These are phyloP conservation scores for Morone chrysops DNA, from an alignment of 2,113 vertebrate genomes.

Conservation along the genomic window DNA sequence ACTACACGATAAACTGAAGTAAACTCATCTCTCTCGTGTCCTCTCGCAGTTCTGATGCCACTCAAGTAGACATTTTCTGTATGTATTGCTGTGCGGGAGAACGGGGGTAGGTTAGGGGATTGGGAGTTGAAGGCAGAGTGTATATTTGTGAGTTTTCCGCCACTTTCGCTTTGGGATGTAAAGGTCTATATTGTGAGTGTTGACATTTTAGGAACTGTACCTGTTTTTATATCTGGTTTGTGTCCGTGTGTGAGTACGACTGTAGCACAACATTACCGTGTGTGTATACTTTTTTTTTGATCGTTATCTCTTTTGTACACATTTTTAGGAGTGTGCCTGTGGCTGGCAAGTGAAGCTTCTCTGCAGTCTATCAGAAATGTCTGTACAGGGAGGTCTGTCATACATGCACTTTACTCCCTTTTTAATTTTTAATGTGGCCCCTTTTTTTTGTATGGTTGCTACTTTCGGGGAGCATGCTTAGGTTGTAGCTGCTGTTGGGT, in stretches of 20 bases:
- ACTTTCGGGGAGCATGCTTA: constrained; percentile 75
- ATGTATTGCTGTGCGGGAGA: constrained; percentile 53
- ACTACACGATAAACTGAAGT: constrained; percentile 48
- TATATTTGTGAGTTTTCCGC: constrained; percentile 53
- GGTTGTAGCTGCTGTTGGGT: constrained; percentile 63
- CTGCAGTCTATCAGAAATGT: constrained; percentile 68
- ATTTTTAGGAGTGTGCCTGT: constrained; percentile 72
- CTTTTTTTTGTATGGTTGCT: constrained; percentile 72
- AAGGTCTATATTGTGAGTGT: constrained; percentile 66
- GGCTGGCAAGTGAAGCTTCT: constrained; percentile 78
- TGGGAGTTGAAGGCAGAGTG: constrained; percentile 38
- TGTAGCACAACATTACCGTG: constrained; percentile 73
- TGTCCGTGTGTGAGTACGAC: constrained; percentile 60
- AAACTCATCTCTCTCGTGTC: constrained; percentile 33
- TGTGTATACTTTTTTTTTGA: constrained; percentile 52
- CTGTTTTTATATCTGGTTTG: constrained; percentile 65
- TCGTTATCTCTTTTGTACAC: constrained; percentile 66
- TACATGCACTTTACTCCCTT: constrained; percentile 97
- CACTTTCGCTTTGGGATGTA: constrained; percentile 59
- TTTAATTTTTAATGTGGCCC: constrained; percentile 63
- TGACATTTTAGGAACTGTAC: constrained; percentile 60
- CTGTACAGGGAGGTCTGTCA: constrained; percentile 88
- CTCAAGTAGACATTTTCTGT: constrained; percentile 49
- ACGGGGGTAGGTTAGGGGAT: not conserved
- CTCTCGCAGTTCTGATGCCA: constrained; percentile 62